Evolutionary conservation across 1,140 invertebrate genomes (phyloP).

Genomic region (Papilio glaucus): DNA sequence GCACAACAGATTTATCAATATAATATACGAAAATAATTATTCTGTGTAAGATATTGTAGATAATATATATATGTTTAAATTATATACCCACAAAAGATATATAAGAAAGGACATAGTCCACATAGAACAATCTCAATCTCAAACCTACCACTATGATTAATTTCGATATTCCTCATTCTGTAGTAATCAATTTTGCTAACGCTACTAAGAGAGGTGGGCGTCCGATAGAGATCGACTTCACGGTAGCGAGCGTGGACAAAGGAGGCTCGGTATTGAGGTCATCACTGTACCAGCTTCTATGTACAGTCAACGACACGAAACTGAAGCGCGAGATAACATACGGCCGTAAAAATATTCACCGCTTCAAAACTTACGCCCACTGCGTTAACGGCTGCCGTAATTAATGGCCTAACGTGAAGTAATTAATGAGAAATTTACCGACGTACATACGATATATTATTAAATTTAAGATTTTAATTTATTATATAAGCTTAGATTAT

Average conservation of each 20-base stretch:
- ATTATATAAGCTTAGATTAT: background rate
- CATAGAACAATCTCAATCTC: no score
- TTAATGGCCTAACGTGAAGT: slow-evolving; percentile 22
- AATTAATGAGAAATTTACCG: slow-evolving; percentile 29
- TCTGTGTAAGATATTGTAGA: no score
- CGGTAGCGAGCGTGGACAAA: slow-evolving; percentile 52
- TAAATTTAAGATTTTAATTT: slow-evolving; percentile 13
- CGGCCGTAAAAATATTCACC: background rate
- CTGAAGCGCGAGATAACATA: background rate
- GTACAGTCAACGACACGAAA: slow-evolving; percentile 9
- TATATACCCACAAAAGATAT: no score
- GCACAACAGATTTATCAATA: no score
- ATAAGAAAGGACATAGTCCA: no score
- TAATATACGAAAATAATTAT: no score
- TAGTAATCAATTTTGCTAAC: slow-evolving; percentile 33
- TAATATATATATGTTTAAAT: no score
- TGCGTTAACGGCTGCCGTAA: background rate
- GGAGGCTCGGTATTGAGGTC: slow-evolving; percentile 36
- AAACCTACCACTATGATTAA: no score
- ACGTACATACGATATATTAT: background rate
- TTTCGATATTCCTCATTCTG: background rate
- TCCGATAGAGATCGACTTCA: slow-evolving; percentile 52
- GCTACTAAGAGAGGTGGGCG: slow-evolving; percentile 26
- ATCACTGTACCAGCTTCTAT: slow-evolving; percentile 17
- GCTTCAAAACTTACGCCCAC: slow-evolving; percentile 6